Percentiles rank a stretch among this genome's conserved stretches.
phyloP scores from a whole-genome alignment of 2,888 invertebrate species.

The Amphipoea oculea region DNA sequence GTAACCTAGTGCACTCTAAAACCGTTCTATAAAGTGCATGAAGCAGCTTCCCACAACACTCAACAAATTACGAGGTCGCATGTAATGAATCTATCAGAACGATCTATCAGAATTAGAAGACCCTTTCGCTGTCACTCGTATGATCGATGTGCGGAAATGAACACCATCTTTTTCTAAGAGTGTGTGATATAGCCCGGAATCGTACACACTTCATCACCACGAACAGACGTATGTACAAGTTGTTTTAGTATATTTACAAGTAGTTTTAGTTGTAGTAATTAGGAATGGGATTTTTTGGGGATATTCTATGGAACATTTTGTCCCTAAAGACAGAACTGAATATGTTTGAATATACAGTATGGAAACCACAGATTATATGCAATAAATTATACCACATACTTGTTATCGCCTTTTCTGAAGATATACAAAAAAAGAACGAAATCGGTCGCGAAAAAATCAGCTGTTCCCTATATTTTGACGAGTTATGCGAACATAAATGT shows the following conservation, averaged over 20 bases:
- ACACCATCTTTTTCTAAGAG: conserved; percentile 89
- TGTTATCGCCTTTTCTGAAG: no score
- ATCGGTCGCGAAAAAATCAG: no score
- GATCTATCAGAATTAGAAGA: conserved; percentile 90
- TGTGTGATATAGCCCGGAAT: conserved; percentile 79
- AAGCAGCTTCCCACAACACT: conserved; percentile 46
- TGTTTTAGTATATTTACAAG: conserved; percentile 36
- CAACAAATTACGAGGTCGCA: conserved; percentile 77
- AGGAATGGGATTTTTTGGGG: not conserved
- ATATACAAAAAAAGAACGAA: no score
- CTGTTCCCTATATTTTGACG: no score
- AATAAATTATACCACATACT: no score
- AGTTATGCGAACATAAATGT: no score
- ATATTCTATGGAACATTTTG: not conserved
- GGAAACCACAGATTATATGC: no score
- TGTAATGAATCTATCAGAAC: conserved; percentile 85
- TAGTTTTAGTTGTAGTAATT: conserved; percentile 31
- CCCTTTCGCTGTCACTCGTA: conserved; percentile 85
- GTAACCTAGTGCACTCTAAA: conserved; percentile 33
- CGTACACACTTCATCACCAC: conserved; percentile 75
- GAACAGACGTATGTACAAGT: conserved; percentile 38
- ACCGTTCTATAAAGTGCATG: conserved; percentile 52
- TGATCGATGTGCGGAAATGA: conserved; percentile 90
- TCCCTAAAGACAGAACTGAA: not conserved
- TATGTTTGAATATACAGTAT: not conserved